Evolutionary conservation across 2,113 vertebrate species (phyloP).

Genomic region (Chauna torquata): DNA sequence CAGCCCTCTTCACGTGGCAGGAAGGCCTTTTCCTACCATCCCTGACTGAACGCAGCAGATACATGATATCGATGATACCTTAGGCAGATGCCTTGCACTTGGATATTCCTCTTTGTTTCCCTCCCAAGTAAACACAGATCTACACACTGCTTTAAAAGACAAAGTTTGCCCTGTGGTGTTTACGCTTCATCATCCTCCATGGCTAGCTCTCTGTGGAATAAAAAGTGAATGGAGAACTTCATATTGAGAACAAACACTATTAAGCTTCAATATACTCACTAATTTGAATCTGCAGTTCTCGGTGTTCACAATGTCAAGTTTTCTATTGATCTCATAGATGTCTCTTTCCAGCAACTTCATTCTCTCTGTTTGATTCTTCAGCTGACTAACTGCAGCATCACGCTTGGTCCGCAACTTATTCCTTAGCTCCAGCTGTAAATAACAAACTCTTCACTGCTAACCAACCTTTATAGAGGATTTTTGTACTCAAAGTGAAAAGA

Average conservation of each 20-base stretch:
- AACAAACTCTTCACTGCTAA: neutral
- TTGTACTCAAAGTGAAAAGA: neutral
- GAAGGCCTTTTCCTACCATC: neutral
- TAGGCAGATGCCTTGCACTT: neutral
- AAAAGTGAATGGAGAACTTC: neutral
- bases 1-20: neutral
- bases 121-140: neutral
- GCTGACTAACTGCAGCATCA: neutral
- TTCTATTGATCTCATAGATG: constrained; percentile 66
- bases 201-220: neutral
- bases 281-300: constrained; percentile 73
- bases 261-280: constrained; percentile 56
- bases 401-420: neutral
- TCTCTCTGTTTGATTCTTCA: constrained; percentile 7
- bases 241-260: neutral
- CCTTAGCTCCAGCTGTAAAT: constrained; percentile 41
- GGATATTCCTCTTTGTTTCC: neutral
- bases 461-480: neutral
- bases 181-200: neutral
- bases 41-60: neutral
- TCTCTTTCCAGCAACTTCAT: constrained; percentile 69
- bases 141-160: neutral
- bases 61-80: accelerated
- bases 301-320: constrained; percentile 31
- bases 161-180: neutral